Base-by-base conservation (phyloP, 1,140 invertebrate species). In the Hylyphantes graminicola region DNA sequence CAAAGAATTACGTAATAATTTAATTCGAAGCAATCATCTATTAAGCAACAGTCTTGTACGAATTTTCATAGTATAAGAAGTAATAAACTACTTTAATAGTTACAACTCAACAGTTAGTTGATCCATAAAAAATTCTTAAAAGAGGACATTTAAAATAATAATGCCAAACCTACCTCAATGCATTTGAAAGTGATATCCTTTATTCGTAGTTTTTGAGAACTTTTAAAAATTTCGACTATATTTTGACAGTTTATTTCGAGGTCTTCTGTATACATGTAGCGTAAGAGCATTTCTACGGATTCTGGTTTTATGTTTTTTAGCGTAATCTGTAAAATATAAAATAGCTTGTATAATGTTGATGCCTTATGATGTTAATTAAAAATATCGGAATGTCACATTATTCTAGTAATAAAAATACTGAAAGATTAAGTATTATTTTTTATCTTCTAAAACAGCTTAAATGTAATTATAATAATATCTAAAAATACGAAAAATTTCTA, bases 161-260 rank as follows among this genome's bases (percentile, higher is more conserved):
- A 59, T 59, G n/a, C n/a, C 12, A 3, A 76, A 9, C 10, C 59
- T 80, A 82, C 79, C 59, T 73, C 55, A 35, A 72, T 74, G 8
- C 67, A 73, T 73, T 63, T 17, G 7, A 11, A 67, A 5, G 73
- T 51, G 10, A 82, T 11, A 48, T 51, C 13, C 48, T 82, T 72
- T 55, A 82, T 82, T 51, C 51, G 68, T 35, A 82, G 54, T 53
- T 73, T 73, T 54, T 13, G 19, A 5, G 68, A 67, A 9, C 48
- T 59, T 35, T 48, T 73, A 12, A 73, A 82, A 15, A 82, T 21
- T 53, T 73, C 50, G 11, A 13, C 57, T 3, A 82, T 19, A 72
- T 59, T 82, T 50, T 73, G 68, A 51, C 79, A 82, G 5, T 63
- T 82, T n/a, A 73, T 54, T 21, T 73, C 63, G 7, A 82, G 68